Base-by-base conservation (phyloP, 2,797 vertebrate species). In the Pseudomugil gertrudae region DNA sequence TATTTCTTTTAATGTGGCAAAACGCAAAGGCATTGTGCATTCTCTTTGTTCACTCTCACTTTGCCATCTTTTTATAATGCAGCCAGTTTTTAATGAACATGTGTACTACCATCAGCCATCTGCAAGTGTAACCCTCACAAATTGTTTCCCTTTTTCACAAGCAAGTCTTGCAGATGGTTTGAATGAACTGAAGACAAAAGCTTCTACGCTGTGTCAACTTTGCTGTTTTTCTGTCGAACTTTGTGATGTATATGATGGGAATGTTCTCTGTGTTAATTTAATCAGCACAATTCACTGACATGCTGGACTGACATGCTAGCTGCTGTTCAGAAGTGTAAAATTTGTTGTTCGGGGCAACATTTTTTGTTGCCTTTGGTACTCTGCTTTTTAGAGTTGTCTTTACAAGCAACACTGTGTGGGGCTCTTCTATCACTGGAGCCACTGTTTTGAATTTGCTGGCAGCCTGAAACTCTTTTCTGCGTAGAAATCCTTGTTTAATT, bases 271-370 rank as follows among this genome's bases (percentile, higher is more conserved):
- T 97, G 95, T 98, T 99, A 98, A 99, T 98, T 99, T 99, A 99
- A 98, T 99, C 96, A 96, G 97, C 98, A 99, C 97, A 99, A 98
- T 98, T 99, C 97, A 99, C 96, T 98, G 97, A 99, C 96, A 98
- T 99, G 98, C 98, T 99, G 98, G 98, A 99, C 96, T 97, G 95
- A 98, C 93, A 95, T 95, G 95, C 96, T 97, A 95, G 97, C 97
- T 99, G 97, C 97, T 99, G 96, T 97, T 97, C 95, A 96, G 91
- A 96, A 94, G 93, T 97, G 93, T 96, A 95, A 93, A 94, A 91
- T 95, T 74, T 95, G 93, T 94, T 93, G 94, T 93, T 95, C 91
- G 86, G 86, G 94, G 92, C 93, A 93, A 95, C 93, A 89, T 87
- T 93, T 91, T 93, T 90, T 88, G 93, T 94, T 93, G 93, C 95